phyloP scores from a whole-genome alignment of 2,113 vertebrate genomes.

The Raja brachyura region DNA sequence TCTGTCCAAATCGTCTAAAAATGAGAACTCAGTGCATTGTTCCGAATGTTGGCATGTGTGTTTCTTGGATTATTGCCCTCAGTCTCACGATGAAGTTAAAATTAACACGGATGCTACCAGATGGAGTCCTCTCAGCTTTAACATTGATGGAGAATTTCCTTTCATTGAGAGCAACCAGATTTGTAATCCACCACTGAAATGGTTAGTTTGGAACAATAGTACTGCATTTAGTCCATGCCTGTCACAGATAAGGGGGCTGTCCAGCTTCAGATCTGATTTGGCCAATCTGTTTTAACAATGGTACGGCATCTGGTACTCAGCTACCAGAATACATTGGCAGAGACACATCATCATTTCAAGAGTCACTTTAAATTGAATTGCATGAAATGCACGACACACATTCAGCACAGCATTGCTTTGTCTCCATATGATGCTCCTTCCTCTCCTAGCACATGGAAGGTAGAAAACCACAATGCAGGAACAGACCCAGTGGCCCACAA shows the following conservation, averaged over 20 bases:
- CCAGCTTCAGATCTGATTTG: background rate
- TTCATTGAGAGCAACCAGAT: background rate
- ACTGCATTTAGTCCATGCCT: background rate
- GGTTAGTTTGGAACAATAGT: background rate
- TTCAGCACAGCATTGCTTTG: background rate
- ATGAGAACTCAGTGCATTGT: background rate
- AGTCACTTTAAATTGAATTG: background rate
- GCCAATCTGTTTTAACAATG: slow-evolving; percentile 18
- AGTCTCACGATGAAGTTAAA: background rate
- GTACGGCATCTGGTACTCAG: background rate
- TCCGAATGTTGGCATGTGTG: background rate
- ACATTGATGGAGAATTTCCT: background rate
- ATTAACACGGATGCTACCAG: background rate
- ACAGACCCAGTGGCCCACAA: no score
- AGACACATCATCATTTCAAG: background rate
- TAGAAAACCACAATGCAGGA: no score
- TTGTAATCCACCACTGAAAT: background rate
- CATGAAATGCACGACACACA: background rate
- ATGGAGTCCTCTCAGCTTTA: background rate
- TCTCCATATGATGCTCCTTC: background rate
- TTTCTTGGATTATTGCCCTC: background rate
- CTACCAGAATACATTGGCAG: background rate
- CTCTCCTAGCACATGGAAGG: no score
- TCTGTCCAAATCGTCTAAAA: background rate
- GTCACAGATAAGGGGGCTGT: background rate